These are phyloP conservation scores for Stratiolaelaps scimitus DNA, from an alignment of 1,140 invertebrate genomes.

Conservation along the genomic window DNA sequence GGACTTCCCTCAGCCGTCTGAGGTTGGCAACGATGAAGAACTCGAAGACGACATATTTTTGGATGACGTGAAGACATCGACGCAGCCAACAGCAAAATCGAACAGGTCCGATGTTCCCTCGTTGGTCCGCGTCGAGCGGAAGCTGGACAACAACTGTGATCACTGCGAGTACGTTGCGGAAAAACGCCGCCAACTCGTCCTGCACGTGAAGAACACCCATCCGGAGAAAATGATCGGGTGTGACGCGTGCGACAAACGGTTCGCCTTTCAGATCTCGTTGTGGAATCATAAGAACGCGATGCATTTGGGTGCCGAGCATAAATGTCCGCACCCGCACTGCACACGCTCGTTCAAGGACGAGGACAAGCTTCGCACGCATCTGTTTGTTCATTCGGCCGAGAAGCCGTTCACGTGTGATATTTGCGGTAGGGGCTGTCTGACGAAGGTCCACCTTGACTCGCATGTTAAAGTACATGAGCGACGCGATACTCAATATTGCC, in stretches of 20 bases:
- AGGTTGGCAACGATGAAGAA: not conserved
- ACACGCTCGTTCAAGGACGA: constrained; percentile 23
- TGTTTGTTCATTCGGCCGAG: constrained; percentile 40
- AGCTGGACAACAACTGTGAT: constrained; percentile 19
- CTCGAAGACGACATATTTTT: not conserved
- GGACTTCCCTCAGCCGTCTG: not conserved
- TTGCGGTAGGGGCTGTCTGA: constrained; percentile 39
- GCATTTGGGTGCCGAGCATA: constrained; percentile 21
- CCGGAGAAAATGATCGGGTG: constrained; percentile 12
- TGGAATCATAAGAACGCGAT: constrained; percentile 28
- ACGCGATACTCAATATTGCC: not conserved
- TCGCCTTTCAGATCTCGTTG: constrained; percentile 15
- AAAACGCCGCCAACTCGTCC: constrained; percentile 1
- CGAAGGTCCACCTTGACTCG: constrained; percentile 13
- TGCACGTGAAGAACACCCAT: constrained; percentile 14
- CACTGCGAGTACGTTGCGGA: constrained; percentile 26
- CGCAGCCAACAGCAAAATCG: not conserved
- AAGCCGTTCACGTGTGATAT: constrained; percentile 42
- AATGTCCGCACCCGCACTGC: constrained; percentile 18
- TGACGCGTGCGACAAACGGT: constrained; percentile 15
- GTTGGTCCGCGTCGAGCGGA: not conserved
- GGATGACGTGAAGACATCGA: constrained; percentile 1
- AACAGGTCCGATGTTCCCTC: too few relatives aligned
- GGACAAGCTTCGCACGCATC: constrained; percentile 38
- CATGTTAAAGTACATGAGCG: constrained; percentile 19